Base-by-base conservation (phyloP, 2,797 vertebrate genomes). In the Thunnus albacares region DNA sequence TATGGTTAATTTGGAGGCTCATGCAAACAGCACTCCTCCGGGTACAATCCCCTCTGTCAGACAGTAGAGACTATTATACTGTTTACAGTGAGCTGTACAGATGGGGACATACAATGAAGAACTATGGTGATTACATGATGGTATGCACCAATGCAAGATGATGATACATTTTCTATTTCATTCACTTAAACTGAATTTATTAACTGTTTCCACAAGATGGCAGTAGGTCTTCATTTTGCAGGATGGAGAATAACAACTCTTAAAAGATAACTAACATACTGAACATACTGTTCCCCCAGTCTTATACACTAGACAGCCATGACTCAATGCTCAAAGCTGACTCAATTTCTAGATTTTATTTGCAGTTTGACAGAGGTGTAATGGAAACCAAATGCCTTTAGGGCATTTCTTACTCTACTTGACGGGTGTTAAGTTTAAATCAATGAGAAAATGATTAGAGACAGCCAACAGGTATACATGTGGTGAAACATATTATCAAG, bases 171-270 rank as follows among this genome's bases (percentile, higher is more conserved):
- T 65, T 75, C 7, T 69, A 59, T 52, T 59, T 26, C 10, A 45
- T 26, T 71, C 22, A n/a, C 5, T 22, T 59, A 9, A n/a, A 59
- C 41, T 14, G 22, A 18, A 20, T 52, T 58, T 62, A 58, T 62
- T 17, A 35, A 53, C 43, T 51, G 15, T 47, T 22, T 49, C 69
- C 77, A 87, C 71, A 53, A 69, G 83, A 64, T 45, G 77, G 82
- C 77, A 57, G 49, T 61, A 68, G 12, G 47, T 41, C 33, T 26
- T 67, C 26, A 26, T 22, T 52, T 65, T 53, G 14, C 22, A 30
- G 41, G 8, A 41, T 1, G 17, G 30, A 76, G 60, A 41, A 12
- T 51, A 51, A 51, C 47, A n/a, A 51, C 47, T 47, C 45, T 10
- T 43, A 13, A 38, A 38, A 3, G 11, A 41, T 3, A 41, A 43